Conservation (phyloP, 2,113 vertebrate genomes). For the Dendrocopos noguchii region DNA sequence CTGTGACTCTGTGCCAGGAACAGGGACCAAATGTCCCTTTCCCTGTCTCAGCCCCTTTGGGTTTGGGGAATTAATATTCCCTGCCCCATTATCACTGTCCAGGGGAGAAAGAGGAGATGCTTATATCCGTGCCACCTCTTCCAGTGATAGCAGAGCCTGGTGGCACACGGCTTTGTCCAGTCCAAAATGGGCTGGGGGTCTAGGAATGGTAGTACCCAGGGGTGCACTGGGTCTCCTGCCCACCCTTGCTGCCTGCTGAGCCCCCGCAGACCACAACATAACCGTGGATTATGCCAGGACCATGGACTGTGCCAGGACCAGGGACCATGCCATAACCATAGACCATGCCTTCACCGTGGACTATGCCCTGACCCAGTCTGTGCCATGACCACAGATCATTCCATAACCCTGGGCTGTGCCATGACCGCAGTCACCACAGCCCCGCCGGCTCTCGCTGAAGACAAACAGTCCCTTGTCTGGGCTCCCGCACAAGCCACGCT, state of each 20-base stretch:
- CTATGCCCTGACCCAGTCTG: no score
- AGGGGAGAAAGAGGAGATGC: neutral
- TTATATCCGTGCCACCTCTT: fast-evolving
- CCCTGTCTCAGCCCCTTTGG: neutral
- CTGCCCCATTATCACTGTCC: neutral
- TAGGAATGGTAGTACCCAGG: neutral
- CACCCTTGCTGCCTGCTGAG: fast-evolving
- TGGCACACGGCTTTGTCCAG: neutral
- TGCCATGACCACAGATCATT: neutral
- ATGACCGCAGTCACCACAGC: neutral
- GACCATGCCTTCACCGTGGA: neutral
- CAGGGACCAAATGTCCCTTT: neutral
- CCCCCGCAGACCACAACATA: neutral
- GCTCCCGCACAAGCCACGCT: slow-evolving; percentile 16
- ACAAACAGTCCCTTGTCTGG: slow-evolving; percentile 54
- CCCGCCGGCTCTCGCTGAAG: neutral
- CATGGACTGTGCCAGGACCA: neutral
- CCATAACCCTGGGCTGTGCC: neutral
- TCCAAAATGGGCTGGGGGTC: fast-evolving
- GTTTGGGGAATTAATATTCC: neutral
- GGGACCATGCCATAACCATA: no score
- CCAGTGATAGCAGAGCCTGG: neutral
- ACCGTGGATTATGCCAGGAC: neutral
- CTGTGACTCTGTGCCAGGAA: neutral
- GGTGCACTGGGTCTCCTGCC: neutral